Evolutionary conservation across 2,888 invertebrate genomes (phyloP).

Genomic region (Heliconius erato): DNA sequence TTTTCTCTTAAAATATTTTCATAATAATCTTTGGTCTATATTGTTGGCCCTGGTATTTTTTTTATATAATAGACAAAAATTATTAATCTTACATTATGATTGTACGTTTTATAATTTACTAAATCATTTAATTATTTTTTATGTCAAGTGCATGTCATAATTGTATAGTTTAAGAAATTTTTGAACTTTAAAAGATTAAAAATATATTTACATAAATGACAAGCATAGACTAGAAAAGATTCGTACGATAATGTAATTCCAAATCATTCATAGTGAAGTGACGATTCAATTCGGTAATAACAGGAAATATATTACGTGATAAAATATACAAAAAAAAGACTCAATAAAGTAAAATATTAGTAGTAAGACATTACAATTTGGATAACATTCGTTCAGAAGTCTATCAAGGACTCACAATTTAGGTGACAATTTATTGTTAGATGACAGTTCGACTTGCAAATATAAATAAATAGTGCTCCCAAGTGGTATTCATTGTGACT

Average conservation of each 20-base stretch:
- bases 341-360: background rate
- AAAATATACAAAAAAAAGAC: background rate
- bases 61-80: background rate
- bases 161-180: background rate
- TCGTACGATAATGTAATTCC: slow-evolving; percentile 17
- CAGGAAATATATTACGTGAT: slow-evolving; percentile 3
- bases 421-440: slow-evolving; percentile 7
- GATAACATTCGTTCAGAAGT: slow-evolving; percentile 11
- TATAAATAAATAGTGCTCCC: slow-evolving; percentile 22
- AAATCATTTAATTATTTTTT: background rate
- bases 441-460: slow-evolving; percentile 16
- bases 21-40: background rate
- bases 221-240: slow-evolving; percentile 26
- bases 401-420: slow-evolving; percentile 1
- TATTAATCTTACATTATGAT: background rate
- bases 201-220: slow-evolving; percentile 2
- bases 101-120: background rate
- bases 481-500: background rate
- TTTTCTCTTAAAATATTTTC: no score
- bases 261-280: slow-evolving; percentile 24
- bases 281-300: slow-evolving; percentile 25
- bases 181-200: slow-evolving; percentile 6
- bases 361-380: background rate
- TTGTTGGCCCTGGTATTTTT: background rate
- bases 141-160: background rate